phyloP scores from a whole-genome alignment of 2,888 invertebrate genomes.

The Mechanitis mazaeus region DNA sequence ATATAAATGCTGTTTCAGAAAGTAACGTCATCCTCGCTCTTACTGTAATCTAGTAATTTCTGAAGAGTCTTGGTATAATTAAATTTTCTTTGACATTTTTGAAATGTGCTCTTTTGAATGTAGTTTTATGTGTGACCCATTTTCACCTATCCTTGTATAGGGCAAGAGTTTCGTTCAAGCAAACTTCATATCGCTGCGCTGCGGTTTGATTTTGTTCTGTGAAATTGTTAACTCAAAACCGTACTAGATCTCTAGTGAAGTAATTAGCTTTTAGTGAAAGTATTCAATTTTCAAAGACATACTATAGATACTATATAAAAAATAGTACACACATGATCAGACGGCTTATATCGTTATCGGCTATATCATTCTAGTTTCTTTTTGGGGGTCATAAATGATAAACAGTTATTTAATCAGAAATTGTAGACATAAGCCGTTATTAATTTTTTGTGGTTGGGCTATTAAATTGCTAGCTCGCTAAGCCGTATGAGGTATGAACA shows the following conservation, averaged over 20 bases:
- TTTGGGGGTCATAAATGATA: no score
- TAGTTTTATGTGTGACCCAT: slow-evolving; percentile 27
- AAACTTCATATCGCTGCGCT: slow-evolving; percentile 15
- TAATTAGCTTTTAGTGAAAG: not conserved
- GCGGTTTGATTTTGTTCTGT: slow-evolving; percentile 20
- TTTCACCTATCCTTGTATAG: slow-evolving; percentile 26
- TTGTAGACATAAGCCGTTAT: no score
- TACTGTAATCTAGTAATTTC: not conserved
- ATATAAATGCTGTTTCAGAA: not conserved
- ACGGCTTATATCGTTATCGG: no score
- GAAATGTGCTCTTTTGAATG: slow-evolving; percentile 26
- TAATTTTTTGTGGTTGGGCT: no score
- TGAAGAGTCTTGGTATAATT: slow-evolving; percentile 25
- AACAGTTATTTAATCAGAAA: no score
- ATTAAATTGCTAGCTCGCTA: no score
- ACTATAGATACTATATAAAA: no score
- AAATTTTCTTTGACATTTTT: slow-evolving; percentile 29
- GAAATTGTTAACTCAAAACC: not conserved
- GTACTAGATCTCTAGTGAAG: not conserved
- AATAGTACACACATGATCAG: no score
- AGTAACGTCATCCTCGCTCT: not conserved
- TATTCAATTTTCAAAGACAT: no score
- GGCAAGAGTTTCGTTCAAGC: slow-evolving; percentile 18
- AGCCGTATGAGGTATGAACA: no score
- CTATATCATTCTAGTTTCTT: no score